These are phyloP conservation scores for Netelia fuscicornis DNA, from an alignment of 2,888 invertebrate species.

Conservation along the genomic window DNA sequence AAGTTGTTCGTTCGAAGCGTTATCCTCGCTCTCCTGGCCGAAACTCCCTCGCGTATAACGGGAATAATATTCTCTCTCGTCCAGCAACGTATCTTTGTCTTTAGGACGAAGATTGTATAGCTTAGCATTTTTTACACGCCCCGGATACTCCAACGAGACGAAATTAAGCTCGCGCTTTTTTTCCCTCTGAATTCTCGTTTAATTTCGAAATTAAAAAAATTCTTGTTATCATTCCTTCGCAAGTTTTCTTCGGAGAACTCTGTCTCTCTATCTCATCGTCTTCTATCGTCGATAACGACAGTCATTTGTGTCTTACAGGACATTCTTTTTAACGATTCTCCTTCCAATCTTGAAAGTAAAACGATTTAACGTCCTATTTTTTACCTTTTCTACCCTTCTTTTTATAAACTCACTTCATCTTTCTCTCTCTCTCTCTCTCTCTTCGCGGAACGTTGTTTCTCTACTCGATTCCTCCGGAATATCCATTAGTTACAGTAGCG, in stretches of 20 bases:
- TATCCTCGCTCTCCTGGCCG: conserved; percentile 50
- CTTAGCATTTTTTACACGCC: conserved; percentile 51
- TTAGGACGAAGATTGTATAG: conserved; percentile 32
- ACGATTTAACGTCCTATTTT: neutral
- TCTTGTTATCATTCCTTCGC: neutral
- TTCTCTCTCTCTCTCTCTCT: neutral
- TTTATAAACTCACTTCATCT: neutral
- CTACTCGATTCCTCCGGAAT: conserved; percentile 81
- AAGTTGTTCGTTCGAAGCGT: conserved; percentile 58
- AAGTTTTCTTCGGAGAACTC: neutral
- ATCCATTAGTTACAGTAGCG: conserved; percentile 84
- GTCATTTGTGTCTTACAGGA: too few species aligned
- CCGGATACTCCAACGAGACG: conserved; percentile 30
- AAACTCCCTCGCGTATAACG: conserved; percentile 19
- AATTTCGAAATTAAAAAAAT: neutral
- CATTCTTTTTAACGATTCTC: too few species aligned
- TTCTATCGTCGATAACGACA: neutral
- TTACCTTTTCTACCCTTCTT: neutral
- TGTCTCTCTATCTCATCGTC: neutral
- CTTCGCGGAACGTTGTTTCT: conserved; percentile 73
- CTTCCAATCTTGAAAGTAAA: too few species aligned
- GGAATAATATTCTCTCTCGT: conserved; percentile 23
- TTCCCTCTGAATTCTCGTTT: neutral
- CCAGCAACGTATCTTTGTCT: conserved; percentile 31
- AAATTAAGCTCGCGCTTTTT: neutral